These are phyloP conservation scores for Latrodectus geometricus DNA, from an alignment of 1,140 invertebrate genomes.

Conservation along the genomic window DNA sequence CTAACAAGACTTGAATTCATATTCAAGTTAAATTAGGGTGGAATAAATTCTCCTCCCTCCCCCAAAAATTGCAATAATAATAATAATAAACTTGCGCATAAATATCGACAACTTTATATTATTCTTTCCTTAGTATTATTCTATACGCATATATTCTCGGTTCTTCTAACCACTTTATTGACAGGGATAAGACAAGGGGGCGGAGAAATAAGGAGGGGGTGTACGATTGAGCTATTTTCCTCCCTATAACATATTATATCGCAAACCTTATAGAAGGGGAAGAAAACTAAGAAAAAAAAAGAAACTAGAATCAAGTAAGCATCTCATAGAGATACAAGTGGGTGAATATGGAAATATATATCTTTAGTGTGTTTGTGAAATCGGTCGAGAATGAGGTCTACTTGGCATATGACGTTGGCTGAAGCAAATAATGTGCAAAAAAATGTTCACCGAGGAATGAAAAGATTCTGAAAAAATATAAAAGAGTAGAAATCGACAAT, in stretches of 20 bases:
- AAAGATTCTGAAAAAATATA: not conserved
- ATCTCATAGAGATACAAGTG: slow-evolving; percentile 20
- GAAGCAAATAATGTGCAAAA: slow-evolving; percentile 54
- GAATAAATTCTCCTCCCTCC: too few relatives aligned
- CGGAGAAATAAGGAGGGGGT: not conserved
- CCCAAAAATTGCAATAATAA: too few relatives aligned
- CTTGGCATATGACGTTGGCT: slow-evolving; percentile 30
- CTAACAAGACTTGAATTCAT: not conserved
- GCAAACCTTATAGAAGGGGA: not conserved
- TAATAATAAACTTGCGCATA: too few relatives aligned
- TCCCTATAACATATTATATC: not conserved
- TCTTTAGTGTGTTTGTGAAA: slow-evolving; percentile 57
- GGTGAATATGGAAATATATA: slow-evolving; percentile 59
- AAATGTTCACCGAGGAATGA: not conserved
- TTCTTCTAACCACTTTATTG: slow-evolving; percentile 28
- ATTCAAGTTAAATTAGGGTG: too few relatives aligned
- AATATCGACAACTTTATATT: too few relatives aligned
- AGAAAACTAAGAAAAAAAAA: not conserved
- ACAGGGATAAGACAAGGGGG: slow-evolving; percentile 42
- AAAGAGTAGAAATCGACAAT: slow-evolving; percentile 19
- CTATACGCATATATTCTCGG: too few relatives aligned
- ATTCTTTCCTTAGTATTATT: too few relatives aligned
- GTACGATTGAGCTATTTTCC: not conserved
- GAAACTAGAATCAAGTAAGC: slow-evolving; percentile 5
- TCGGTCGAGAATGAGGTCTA: slow-evolving; percentile 45